A percentile compares a stretch with the other conserved stretches of the same genome.
phyloP scores from a whole-genome alignment of 2,113 vertebrate genomes.

The Chamaetylas fuelleborni region DNA sequence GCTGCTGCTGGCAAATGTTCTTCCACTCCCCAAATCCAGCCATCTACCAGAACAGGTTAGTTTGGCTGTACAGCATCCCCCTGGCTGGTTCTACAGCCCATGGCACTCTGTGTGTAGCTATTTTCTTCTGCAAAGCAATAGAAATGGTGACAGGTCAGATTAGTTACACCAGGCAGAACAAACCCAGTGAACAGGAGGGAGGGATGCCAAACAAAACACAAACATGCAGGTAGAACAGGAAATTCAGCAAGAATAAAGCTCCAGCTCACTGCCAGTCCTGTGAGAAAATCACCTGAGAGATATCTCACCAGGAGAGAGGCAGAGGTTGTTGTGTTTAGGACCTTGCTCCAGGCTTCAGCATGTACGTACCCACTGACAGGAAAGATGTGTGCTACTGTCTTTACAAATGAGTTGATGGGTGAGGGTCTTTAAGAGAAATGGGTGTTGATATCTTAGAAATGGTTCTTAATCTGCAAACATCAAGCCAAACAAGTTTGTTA shows the following conservation, averaged over 20 bases:
- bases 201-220: not conserved
- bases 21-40: not conserved
- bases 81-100: fast-evolving
- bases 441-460: not conserved
- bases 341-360: not conserved
- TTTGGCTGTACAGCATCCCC: not conserved
- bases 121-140: not conserved
- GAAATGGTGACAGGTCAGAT: not conserved
- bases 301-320: not conserved
- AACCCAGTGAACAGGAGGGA: not conserved
- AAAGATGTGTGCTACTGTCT: not conserved
- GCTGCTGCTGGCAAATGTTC: not conserved
- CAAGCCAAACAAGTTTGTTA: not conserved
- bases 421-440: not conserved
- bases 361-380: not conserved
- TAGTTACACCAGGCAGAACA: not conserved
- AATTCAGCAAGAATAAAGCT: not conserved
- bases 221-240: not conserved
- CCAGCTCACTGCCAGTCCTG: not conserved
- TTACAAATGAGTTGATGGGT: not conserved
- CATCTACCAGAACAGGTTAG: not conserved
- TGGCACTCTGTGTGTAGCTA: not conserved
- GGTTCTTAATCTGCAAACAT: not conserved
- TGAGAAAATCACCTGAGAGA: too few relatives aligned
- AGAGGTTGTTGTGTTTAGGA: not conserved